Conservation (phyloP, 1,140 invertebrate species). For the Megalonaias nervosa region DNA sequence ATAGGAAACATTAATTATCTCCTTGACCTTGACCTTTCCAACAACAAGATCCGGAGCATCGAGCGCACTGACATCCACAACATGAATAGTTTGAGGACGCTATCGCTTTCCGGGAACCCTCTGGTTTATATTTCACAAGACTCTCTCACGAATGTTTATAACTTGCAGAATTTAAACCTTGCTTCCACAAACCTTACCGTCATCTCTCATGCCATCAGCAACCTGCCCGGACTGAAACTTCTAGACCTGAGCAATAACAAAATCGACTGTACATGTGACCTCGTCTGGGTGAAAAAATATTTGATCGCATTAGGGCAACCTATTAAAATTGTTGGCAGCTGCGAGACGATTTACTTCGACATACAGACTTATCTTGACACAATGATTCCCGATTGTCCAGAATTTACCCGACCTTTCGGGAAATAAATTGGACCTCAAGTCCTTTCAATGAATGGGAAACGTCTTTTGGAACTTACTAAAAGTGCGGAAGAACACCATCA, state of each 20-base stretch:
- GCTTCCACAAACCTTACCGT: constrained; percentile 18
- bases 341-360: constrained; percentile 12
- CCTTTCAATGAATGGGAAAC: no score
- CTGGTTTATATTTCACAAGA: constrained; percentile 30
- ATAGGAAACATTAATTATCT: constrained; percentile 20
- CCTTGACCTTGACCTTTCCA: constrained; percentile 16
- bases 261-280: constrained; percentile 35
- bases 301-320: not conserved
- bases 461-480: no score
- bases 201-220: constrained; percentile 22
- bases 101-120: constrained; percentile 13
- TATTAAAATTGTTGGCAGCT: constrained; percentile 6
- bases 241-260: constrained; percentile 1
- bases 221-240: not conserved
- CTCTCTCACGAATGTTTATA: constrained; percentile 14
- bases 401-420: not conserved
- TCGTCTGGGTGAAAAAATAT: constrained; percentile 25
- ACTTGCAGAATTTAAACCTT: constrained; percentile 21
- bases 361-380: constrained; percentile 14
- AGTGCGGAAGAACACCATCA: no score
- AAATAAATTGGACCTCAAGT: no score
- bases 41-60: constrained; percentile 33
- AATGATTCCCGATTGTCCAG: constrained; percentile 8
- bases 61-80: constrained; percentile 30
- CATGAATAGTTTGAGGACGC: constrained; percentile 1